Evolutionary conservation across 2,888 invertebrate species (phyloP), one percentile per base, ranked within the genome.

Genomic region (Saturnia japonica): DNA sequence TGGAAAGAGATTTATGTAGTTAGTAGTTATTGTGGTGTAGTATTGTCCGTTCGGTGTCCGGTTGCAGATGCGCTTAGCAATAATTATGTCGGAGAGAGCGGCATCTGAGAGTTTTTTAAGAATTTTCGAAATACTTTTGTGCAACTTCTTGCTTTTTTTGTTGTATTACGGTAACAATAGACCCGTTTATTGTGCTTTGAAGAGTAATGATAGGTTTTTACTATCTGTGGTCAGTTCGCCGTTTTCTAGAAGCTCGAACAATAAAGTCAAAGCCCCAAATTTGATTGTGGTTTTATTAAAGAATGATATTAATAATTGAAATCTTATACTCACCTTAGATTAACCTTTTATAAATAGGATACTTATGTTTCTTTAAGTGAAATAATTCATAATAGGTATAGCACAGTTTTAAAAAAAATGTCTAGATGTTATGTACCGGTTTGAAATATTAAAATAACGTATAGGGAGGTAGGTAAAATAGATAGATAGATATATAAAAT

Each of bases 1-100:
- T 87, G 86, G 86, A 89, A 88, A 84, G 84, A 88, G 91, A 93
- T 94, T 93, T 93, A 93, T 93, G 90, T 87, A 83, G 80, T 85
- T 85, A 86, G 91, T 86, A 89, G 89, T 85, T 87, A 86, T 91
- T 92, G 93, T 92, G 91, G 91, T 88, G 77, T 82, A 81, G 1
- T 82, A 77, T 68, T 69, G 76, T 77, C 73, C 76, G 76, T 75
- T 81, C 75, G 84, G 89, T 91, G 93, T 92, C 93, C 90, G 84
- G 91, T 92, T 92, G 91, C 93, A 92, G 89, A 93, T 91, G 90
- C 73, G 74, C 11, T n/a, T n/a, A n/a, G 1, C 72, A 67, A 28
- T 68, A 78, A 60, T 60, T 28, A 60, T 60, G 25, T 25, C 25
- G 57, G 57, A 28, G 57, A 60, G 57, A 60, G 57, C 25, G 25